Conservation (phyloP, 2,113 vertebrate genomes). For the Tachysurus fulvidraco region DNA sequence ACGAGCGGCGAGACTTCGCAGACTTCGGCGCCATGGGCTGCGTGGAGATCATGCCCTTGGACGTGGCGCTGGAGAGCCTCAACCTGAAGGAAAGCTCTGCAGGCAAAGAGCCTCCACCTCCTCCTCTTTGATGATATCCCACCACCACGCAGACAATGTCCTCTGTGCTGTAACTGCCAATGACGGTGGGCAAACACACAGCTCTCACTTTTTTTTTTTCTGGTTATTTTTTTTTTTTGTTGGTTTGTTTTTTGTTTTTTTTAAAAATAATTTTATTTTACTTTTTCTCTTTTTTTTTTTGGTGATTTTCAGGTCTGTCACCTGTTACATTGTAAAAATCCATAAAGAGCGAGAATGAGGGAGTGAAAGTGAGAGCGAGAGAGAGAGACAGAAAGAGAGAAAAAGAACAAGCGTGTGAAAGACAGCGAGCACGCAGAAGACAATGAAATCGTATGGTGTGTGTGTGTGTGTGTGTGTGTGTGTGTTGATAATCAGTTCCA, state of each 20-base stretch:
- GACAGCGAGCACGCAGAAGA: conserved; percentile 56
- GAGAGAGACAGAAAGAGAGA: conserved; percentile 69
- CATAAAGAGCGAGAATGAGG: conserved; percentile 72
- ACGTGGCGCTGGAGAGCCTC: conserved; percentile 99
- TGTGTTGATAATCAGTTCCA: conserved; percentile 95
- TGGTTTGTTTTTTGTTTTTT: conserved; percentile 76
- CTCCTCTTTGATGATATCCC: conserved; percentile 99
- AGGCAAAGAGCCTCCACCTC: conserved; percentile 96
- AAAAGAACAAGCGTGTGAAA: conserved; percentile 75
- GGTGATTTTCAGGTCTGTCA: conserved; percentile 99
- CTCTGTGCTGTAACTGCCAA: conserved; percentile 99
- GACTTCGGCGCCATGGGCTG: conserved; percentile 99
- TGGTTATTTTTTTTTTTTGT: conserved; percentile 67
- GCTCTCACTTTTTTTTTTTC: conserved; percentile 72
- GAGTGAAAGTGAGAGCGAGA: conserved; percentile 64
- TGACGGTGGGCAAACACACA: conserved; percentile 88
- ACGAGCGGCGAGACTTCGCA: conserved; percentile 92
- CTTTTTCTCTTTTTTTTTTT: conserved; percentile 84
- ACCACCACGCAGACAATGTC: conserved; percentile 96
- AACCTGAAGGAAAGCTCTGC: conserved; percentile 96
- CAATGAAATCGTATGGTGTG: conserved; percentile 68
- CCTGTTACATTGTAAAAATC: conserved; percentile 99
- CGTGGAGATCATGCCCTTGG: conserved; percentile 99
- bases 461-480: conserved; percentile 56
- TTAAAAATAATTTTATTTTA: conserved; percentile 37